Conservation (phyloP, 2,113 vertebrate genomes). For the Alethe castanea region DNA sequence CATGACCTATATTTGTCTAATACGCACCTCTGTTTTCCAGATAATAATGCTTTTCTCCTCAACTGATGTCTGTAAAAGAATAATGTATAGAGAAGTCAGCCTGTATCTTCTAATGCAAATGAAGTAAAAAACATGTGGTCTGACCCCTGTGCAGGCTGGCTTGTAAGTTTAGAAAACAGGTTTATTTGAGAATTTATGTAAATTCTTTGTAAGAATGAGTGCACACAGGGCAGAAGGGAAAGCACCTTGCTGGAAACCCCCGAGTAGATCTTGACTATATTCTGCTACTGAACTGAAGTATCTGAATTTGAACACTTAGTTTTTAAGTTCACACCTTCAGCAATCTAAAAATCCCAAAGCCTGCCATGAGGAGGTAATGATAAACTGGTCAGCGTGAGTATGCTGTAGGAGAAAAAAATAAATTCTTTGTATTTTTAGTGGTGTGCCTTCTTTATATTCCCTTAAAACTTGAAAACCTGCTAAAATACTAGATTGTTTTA, state of each 20-base stretch:
- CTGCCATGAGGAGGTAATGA: neutral
- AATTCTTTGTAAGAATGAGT: slow-evolving; percentile 74
- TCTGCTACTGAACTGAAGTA: neutral
- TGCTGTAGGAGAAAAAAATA: neutral
- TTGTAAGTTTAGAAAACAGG: slow-evolving; percentile 37
- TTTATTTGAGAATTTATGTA: slow-evolving; percentile 71
- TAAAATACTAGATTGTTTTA: neutral
- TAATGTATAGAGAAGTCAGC: neutral
- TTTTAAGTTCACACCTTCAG: neutral
- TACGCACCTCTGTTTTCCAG: neutral
- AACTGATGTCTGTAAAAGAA: neutral
- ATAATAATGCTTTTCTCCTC: neutral
- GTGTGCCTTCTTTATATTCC: neutral
- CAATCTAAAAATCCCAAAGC: neutral
- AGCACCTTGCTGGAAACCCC: slow-evolving; percentile 76
- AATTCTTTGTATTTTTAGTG: neutral
- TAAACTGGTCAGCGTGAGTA: neutral
- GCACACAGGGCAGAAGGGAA: slow-evolving; percentile 67
- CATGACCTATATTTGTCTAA: neutral
- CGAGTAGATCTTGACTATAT: neutral
- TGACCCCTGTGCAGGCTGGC: neutral
- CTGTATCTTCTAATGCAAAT: neutral
- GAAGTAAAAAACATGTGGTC: neutral
- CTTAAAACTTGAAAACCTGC: neutral
- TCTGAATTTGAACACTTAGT: neutral